A percentile compares a stretch with the other conserved stretches of the same genome.
Conservation (phyloP, 2,797 vertebrate species). For the Thalassophryne amazonica region DNA sequence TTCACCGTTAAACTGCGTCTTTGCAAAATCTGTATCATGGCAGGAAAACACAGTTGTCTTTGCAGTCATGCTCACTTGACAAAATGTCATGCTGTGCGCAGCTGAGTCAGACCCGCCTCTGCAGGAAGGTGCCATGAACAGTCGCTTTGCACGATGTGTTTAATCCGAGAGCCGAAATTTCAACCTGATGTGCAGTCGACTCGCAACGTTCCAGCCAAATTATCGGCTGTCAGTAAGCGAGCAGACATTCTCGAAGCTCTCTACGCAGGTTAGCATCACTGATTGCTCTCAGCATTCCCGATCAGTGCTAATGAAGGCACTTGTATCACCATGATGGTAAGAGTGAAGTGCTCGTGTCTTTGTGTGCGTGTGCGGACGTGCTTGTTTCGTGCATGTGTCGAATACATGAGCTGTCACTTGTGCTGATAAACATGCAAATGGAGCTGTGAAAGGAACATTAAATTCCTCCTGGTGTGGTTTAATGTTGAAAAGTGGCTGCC, state of each 20-base stretch:
- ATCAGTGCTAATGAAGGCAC: slow-evolving; percentile 50
- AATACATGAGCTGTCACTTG: slow-evolving; percentile 32
- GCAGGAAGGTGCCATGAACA: neutral
- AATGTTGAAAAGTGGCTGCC: slow-evolving; percentile 42
- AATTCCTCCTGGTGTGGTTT: slow-evolving; percentile 38
- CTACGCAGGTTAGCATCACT: slow-evolving; percentile 1
- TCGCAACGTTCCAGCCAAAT: slow-evolving; percentile 27
- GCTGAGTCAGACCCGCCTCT: neutral
- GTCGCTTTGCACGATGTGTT: slow-evolving; percentile 9
- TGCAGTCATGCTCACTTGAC: neutral
- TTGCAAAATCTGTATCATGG: neutral
- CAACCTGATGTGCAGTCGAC: neutral
- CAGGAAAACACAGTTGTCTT: neutral
- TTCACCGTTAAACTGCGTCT: neutral
- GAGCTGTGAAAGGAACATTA: slow-evolving; percentile 50
- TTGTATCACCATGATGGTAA: slow-evolving; percentile 24
- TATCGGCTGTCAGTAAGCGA: slow-evolving; percentile 1
- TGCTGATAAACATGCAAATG: slow-evolving; percentile 67
- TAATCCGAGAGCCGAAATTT: slow-evolving; percentile 15
- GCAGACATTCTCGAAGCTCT: slow-evolving; percentile 20
- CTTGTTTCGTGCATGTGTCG: slow-evolving; percentile 8
- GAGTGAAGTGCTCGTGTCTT: slow-evolving; percentile 18
- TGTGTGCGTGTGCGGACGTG: neutral
- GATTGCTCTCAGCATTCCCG: slow-evolving; percentile 19
- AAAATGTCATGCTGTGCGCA: neutral